phyloP scores from a whole-genome alignment of 2,113 vertebrate genomes.

The Indri indri region DNA sequence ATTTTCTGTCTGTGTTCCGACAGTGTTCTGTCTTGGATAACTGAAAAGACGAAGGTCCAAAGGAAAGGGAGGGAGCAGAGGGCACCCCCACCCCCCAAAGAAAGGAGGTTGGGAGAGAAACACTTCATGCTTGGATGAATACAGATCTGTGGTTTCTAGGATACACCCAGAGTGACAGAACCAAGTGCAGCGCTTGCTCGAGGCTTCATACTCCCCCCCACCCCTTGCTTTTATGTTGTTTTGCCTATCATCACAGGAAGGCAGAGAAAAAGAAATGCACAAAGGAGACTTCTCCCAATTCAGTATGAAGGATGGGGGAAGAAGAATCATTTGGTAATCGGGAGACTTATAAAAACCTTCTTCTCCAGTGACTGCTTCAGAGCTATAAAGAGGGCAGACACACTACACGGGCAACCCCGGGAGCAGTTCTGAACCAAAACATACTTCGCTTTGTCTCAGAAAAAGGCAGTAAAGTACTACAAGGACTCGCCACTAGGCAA shows the following conservation, averaged over 20 bases:
- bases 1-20: neutral
- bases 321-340: neutral
- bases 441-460: conserved; percentile 28
- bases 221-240: neutral
- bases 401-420: neutral
- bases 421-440: conserved; percentile 2
- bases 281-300: neutral
- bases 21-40: neutral
- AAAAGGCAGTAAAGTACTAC: conserved; percentile 15
- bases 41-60: neutral
- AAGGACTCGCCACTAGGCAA: neutral
- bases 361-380: neutral
- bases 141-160: conserved; percentile 24
- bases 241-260: neutral
- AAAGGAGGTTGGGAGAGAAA: neutral
- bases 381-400: neutral
- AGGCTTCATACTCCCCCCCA: neutral
- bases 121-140: neutral
- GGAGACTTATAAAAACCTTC: neutral
- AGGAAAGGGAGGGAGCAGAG: neutral
- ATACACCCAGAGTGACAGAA: neutral
- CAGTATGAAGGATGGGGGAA: neutral
- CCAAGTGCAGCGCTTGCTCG: neutral
- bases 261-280: neutral
- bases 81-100: neutral